A percentile compares a stretch with the other conserved stretches of the same genome.
These are phyloP conservation scores for Nasonia oneida DNA, from an alignment of 2,888 invertebrate species.

Conservation along the genomic window DNA sequence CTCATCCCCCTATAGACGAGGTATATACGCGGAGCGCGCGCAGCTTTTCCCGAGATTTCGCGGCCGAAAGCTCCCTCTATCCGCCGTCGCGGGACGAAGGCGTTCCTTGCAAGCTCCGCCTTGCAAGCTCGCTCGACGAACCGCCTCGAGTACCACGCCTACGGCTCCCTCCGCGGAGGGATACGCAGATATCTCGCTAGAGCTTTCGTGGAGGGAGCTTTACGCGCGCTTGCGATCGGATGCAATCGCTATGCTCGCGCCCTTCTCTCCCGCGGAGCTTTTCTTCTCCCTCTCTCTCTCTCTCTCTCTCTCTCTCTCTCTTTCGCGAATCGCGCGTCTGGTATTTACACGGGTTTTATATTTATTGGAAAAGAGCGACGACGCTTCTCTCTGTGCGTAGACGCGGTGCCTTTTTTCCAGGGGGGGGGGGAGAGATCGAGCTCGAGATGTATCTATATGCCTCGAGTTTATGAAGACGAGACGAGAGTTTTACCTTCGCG, in stretches of 20 bases:
- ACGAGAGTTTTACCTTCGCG: neutral
- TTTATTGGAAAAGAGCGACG: slow-evolving; percentile 14
- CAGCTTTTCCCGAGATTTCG: slow-evolving; percentile 41
- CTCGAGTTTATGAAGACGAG: neutral
- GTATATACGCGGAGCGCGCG: neutral
- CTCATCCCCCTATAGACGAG: neutral
- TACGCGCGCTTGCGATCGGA: slow-evolving; percentile 43
- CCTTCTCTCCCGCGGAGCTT: slow-evolving; percentile 7
- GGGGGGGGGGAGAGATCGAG: neutral
- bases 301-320: neutral
- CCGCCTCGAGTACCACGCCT: slow-evolving; percentile 41
- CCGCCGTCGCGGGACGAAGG: slow-evolving; percentile 24
- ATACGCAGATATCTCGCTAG: neutral
- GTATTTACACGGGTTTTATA: slow-evolving; percentile 54
- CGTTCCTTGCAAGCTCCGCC: slow-evolving; percentile 61
- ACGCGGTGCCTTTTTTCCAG: neutral
- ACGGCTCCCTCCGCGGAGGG: slow-evolving; percentile 32
- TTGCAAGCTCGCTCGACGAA: slow-evolving; percentile 53
- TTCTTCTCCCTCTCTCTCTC: neutral
- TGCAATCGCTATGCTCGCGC: slow-evolving; percentile 52
- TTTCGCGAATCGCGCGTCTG: slow-evolving; percentile 24
- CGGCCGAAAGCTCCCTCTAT: slow-evolving; percentile 37
- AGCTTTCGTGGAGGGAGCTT: slow-evolving; percentile 25
- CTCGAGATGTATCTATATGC: neutral
- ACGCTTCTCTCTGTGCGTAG: neutral